Percentiles rank a stretch among this genome's conserved stretches.
Evolutionary conservation across 2,888 invertebrate genomes (phyloP).

Genomic region (Hypena proboscidalis): DNA sequence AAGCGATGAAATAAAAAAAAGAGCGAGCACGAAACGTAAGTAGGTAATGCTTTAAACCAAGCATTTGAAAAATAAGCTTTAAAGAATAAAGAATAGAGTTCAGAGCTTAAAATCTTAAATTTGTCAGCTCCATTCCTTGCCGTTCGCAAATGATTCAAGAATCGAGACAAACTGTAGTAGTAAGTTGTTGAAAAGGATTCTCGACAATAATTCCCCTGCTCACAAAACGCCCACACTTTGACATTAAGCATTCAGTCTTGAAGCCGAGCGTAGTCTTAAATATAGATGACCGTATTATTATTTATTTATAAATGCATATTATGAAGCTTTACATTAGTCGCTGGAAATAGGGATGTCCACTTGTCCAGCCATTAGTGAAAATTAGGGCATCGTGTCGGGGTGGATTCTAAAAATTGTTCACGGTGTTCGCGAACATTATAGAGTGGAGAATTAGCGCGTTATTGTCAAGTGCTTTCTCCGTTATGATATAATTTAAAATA

Average conservation of each 20-base stretch:
- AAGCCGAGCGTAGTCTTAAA: constrained; percentile 7
- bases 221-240: constrained; percentile 26
- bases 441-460: constrained; percentile 61
- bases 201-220: constrained; percentile 48
- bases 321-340: constrained; percentile 37
- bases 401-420: constrained; percentile 65
- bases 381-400: constrained; percentile 62
- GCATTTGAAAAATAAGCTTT: too few species aligned
- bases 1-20: constrained; percentile 45
- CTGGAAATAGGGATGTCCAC: constrained; percentile 60
- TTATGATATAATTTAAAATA: constrained; percentile 78
- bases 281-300: constrained; percentile 21
- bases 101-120: too few species aligned
- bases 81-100: too few species aligned
- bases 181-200: constrained; percentile 37
- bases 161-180: too few species aligned
- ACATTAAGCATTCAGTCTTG: constrained; percentile 12
- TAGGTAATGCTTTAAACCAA: too few species aligned
- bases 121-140: too few species aligned
- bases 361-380: constrained; percentile 63
- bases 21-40: constrained; percentile 15
- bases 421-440: constrained; percentile 56
- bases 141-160: too few species aligned
- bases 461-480: constrained; percentile 40
- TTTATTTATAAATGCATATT: constrained; percentile 35